phyloP scores from a whole-genome alignment of 2,113 vertebrate genomes.

The Tachysurus vachellii region DNA sequence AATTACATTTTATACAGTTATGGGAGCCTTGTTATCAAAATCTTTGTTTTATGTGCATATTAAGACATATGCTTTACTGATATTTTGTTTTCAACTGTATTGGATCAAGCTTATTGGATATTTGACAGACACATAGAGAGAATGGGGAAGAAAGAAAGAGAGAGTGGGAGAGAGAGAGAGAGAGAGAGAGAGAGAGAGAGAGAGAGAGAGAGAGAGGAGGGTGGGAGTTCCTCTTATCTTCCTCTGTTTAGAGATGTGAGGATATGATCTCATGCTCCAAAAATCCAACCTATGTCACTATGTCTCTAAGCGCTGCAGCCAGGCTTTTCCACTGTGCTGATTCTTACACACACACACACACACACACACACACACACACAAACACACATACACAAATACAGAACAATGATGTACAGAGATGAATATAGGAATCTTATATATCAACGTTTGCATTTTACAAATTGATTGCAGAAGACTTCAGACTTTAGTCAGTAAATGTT shows the following conservation, averaged over 20 bases:
- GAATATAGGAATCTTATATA: not conserved
- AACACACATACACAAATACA: not conserved
- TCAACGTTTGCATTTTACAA: not conserved
- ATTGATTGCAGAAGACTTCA: not conserved
- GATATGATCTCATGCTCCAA: conserved; percentile 84
- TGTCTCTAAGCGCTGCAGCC: conserved; percentile 71
- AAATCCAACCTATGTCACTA: conserved; percentile 80
- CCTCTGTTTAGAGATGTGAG: conserved; percentile 72
- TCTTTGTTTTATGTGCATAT: not conserved
- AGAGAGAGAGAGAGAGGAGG: not conserved
- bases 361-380: not conserved
- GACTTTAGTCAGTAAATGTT: conserved; percentile 2
- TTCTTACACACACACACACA: conserved; percentile 2
- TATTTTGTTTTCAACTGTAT: conserved; percentile 6
- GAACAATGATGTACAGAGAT: not conserved
- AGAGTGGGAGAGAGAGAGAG: not conserved
- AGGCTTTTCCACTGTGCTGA: conserved; percentile 70
- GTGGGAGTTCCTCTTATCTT: conserved; percentile 58
- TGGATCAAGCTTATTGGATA: not conserved
- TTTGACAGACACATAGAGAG: not conserved
- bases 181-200: not conserved
- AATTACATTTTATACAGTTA: not conserved
- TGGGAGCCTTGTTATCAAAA: not conserved
- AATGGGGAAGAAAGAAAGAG: conserved; percentile 1
- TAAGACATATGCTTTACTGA: not conserved